Percentiles rank a stretch among this genome's conserved stretches.
These are phyloP conservation scores for Lydus trimaculatus DNA, from an alignment of 2,888 invertebrate genomes.

Conservation along the genomic window DNA sequence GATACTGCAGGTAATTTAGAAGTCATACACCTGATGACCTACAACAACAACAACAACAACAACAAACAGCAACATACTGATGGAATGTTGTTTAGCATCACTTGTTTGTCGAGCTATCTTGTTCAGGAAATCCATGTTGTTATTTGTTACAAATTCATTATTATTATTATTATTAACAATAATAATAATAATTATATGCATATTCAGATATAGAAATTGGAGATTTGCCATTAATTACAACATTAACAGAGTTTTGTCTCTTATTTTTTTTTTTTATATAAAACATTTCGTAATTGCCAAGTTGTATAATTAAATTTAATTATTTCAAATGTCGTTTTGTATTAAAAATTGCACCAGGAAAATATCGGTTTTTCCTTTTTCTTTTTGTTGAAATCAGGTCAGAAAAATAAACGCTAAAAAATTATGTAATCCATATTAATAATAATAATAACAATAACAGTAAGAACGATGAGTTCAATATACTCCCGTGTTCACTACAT, in stretches of 20 bases:
- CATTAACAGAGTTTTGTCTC: background rate
- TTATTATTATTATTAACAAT: no score
- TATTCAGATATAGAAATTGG: background rate
- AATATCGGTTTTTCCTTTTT: no score
- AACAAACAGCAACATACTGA: no score
- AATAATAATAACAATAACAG: background rate
- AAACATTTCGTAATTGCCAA: conserved; percentile 16
- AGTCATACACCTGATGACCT: conserved; percentile 9
- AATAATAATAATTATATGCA: no score
- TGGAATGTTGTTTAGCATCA: conserved; percentile 1
- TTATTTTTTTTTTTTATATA: background rate
- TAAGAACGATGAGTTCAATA: background rate
- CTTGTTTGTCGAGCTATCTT: background rate
- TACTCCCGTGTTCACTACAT: background rate
- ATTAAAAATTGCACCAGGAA: background rate
- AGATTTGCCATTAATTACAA: background rate
- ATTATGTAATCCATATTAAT: background rate
- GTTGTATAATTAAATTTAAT: conserved; percentile 30
- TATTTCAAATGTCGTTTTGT: background rate
- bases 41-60: no score
- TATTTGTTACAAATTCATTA: background rate
- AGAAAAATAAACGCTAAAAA: background rate
- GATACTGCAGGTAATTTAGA: background rate
- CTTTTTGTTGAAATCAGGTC: background rate
- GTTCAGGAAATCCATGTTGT: conserved; percentile 3